A percentile compares a stretch with the other conserved stretches of the same genome.
phyloP scores from a whole-genome alignment of 2,113 vertebrate genomes.

The Sander lucioperca region DNA sequence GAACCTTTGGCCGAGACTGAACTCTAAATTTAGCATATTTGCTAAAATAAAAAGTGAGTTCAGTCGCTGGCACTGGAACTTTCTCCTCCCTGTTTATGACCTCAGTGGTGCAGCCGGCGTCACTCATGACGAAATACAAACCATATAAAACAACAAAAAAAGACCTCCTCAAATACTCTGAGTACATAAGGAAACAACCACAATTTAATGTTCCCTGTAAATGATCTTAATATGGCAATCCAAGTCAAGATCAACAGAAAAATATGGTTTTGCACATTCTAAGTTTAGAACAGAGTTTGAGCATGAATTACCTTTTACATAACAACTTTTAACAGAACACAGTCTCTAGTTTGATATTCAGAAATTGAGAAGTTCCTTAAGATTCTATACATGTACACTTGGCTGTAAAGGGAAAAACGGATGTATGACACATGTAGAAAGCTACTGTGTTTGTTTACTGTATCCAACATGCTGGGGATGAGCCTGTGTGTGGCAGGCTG shows the following conservation, averaged over 20 bases:
- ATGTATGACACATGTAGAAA: constrained; percentile 16
- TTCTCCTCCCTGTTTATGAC: constrained; percentile 71
- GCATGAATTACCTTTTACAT: constrained; percentile 14
- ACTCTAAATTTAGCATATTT: constrained; percentile 81
- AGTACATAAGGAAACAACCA: constrained; percentile 59
- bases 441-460: constrained; percentile 45
- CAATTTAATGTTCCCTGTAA: constrained; percentile 59
- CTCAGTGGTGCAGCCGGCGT: constrained; percentile 74
- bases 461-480: constrained; percentile 40
- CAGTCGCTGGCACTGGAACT: constrained; percentile 65
- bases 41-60: constrained; percentile 80
- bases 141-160: constrained; percentile 77
- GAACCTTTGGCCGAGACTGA: constrained; percentile 50
- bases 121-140: constrained; percentile 80
- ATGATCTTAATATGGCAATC: constrained; percentile 39
- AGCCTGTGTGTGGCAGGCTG: constrained; percentile 58
- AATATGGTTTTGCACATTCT: constrained; percentile 27
- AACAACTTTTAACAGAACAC: constrained; percentile 27
- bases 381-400: neutral
- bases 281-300: constrained; percentile 47
- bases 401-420: neutral
- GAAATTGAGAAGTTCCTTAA: neutral
- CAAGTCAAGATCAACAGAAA: constrained; percentile 31
- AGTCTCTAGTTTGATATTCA: neutral
- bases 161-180: constrained; percentile 68